These are phyloP conservation scores for Bovichtus variegatus DNA, from an alignment of 2,797 vertebrate species.

Conservation along the genomic window DNA sequence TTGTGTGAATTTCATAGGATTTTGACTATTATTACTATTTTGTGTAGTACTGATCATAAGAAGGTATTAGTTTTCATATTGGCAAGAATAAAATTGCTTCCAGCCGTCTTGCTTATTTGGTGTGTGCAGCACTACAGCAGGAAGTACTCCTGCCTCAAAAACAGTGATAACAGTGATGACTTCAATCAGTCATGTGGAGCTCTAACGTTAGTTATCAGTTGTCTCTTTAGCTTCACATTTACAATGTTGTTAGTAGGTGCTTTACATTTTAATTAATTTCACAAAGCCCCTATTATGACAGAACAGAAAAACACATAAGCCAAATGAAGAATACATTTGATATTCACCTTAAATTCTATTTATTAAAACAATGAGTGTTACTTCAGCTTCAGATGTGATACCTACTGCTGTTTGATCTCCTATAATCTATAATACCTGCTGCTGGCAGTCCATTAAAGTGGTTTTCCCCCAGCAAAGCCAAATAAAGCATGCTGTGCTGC, in stretches of 20 bases:
- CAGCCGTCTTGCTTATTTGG: background rate
- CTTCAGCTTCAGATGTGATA: background rate
- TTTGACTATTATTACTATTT: background rate
- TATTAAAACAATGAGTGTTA: conserved; percentile 14
- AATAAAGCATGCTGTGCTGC: conserved; percentile 38
- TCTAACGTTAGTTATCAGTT: background rate
- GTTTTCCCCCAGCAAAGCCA: conserved; percentile 24
- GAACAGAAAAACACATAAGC: background rate
- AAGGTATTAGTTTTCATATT: background rate
- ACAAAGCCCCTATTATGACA: background rate
- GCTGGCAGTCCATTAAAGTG: conserved; percentile 42
- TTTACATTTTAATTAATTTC: background rate
- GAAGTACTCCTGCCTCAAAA: background rate
- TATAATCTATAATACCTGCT: conserved; percentile 33
- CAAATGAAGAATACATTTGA: conserved; percentile 1
- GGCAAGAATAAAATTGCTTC: background rate
- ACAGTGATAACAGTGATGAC: background rate
- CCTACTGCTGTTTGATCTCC: conserved; percentile 29
- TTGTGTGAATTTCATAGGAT: background rate
- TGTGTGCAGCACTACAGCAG: background rate
- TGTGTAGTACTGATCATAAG: background rate
- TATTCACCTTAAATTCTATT: conserved; percentile 7
- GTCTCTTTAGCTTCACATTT: background rate
- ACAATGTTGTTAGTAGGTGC: background rate
- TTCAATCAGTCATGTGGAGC: background rate